Percentiles rank a stretch among this genome's conserved stretches.
Conservation (phyloP, 2,113 vertebrate species). For the Paratilapia polleni region DNA sequence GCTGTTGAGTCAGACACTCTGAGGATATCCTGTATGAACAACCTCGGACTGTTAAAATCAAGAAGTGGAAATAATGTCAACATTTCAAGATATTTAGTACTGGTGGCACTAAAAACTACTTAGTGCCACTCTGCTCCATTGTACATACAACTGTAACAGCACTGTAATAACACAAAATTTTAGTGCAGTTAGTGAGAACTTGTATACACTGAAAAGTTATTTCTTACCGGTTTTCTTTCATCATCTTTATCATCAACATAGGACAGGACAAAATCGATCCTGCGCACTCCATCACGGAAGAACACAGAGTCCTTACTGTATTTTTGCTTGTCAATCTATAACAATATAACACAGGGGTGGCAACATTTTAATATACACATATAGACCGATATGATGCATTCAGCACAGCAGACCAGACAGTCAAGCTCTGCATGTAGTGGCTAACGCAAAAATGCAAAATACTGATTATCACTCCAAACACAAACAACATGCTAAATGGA, state of each 20-base stretch:
- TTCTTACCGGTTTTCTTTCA: constrained; percentile 88
- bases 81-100: not conserved
- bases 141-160: not conserved
- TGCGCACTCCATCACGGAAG: constrained; percentile 91
- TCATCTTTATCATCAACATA: constrained; percentile 91
- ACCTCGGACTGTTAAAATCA: not conserved
- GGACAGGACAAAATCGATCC: constrained; percentile 94
- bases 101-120: not conserved
- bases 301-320: constrained; percentile 90
- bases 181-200: not conserved
- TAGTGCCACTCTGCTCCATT: not conserved
- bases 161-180: not conserved
- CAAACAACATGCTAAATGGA: constrained; percentile 10
- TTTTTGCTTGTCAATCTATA: constrained; percentile 70
- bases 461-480: constrained; percentile 36
- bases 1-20: not conserved
- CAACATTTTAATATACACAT: constrained; percentile 1
- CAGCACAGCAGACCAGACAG: constrained; percentile 1
- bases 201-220: not conserved
- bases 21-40: constrained; percentile 24
- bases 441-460: not conserved
- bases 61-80: not conserved
- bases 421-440: constrained; percentile 18
- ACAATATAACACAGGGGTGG: constrained; percentile 12
- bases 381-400: constrained; percentile 10